Evolutionary conservation across 2,888 invertebrate genomes (phyloP).

Genomic region (Chaetogeoica ovagalla): DNA sequence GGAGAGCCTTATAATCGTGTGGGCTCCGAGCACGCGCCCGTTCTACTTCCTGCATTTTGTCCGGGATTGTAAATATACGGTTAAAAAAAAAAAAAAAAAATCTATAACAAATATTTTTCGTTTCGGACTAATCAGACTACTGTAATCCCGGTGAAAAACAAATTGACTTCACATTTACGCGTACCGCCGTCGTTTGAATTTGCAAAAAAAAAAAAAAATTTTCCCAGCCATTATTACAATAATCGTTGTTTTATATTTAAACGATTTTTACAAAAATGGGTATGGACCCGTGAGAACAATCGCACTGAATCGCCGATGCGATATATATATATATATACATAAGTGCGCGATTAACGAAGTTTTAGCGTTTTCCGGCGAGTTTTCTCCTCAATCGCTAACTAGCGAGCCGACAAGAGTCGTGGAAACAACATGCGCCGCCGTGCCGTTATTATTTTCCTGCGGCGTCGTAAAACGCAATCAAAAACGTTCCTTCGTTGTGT

Average conservation of each 20-base stretch:
- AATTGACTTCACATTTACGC: too few species aligned
- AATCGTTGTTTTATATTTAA: neutral
- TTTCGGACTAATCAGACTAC: too few species aligned
- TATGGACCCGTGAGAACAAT: neutral
- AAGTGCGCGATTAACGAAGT: slow-evolving; percentile 38
- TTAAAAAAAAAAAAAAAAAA: too few species aligned
- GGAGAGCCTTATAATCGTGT: too few species aligned
- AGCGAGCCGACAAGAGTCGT: neutral
- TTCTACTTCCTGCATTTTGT: too few species aligned
- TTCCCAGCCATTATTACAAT: neutral
- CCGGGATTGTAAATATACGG: too few species aligned
- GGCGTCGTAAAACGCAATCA: slow-evolving; percentile 35
- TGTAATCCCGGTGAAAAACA: too few species aligned
- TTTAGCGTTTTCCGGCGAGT: slow-evolving; percentile 36
- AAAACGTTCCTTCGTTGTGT: slow-evolving; percentile 42
- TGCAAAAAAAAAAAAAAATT: neutral
- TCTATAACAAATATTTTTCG: too few species aligned
- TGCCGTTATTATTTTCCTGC: slow-evolving; percentile 37
- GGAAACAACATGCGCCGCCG: neutral
- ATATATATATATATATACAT: too few species aligned
- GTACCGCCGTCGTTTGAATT: too few species aligned
- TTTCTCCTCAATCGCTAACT: slow-evolving; percentile 23
- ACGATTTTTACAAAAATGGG: slow-evolving; percentile 4
- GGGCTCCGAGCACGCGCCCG: too few species aligned
- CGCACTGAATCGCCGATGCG: neutral